Conservation (phyloP, 2,797 vertebrate species). For the Oreortyx pictus region DNA sequence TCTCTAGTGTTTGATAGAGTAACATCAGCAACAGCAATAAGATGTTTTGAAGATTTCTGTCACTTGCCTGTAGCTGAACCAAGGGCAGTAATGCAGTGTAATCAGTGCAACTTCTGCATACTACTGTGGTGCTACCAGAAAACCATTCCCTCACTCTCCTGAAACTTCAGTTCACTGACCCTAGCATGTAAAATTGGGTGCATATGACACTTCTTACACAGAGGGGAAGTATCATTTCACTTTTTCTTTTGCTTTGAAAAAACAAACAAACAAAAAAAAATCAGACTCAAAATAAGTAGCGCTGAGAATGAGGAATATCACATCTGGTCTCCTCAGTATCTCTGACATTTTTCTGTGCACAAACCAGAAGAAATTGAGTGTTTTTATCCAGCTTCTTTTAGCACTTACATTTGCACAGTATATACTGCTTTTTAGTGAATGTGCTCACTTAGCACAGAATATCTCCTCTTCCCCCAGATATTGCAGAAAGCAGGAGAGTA, state of each 20-base stretch:
- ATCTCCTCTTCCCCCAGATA: not conserved
- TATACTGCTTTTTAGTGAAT: not conserved
- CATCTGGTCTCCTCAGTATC: not conserved
- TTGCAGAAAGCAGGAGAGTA: not conserved
- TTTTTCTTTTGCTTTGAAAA: not conserved
- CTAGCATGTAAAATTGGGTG: not conserved
- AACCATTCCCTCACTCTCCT: not conserved
- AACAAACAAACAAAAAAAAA: not conserved
- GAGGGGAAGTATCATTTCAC: not conserved
- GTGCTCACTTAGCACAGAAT: not conserved
- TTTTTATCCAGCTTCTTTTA: not conserved
- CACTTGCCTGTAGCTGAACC: not conserved
- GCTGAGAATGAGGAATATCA: not conserved
- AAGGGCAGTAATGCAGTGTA: not conserved
- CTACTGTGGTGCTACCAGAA: not conserved
- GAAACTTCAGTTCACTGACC: not conserved
- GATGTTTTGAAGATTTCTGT: not conserved
- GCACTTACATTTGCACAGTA: not conserved
- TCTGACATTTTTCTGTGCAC: not conserved
- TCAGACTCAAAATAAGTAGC: not conserved
- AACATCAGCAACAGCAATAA: accelerated
- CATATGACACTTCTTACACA: not conserved
- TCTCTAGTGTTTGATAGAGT: not conserved
- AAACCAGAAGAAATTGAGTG: not conserved
- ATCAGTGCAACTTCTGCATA: not conserved